Conservation (phyloP, 2,113 vertebrate genomes). For the Perccottus glenii region DNA sequence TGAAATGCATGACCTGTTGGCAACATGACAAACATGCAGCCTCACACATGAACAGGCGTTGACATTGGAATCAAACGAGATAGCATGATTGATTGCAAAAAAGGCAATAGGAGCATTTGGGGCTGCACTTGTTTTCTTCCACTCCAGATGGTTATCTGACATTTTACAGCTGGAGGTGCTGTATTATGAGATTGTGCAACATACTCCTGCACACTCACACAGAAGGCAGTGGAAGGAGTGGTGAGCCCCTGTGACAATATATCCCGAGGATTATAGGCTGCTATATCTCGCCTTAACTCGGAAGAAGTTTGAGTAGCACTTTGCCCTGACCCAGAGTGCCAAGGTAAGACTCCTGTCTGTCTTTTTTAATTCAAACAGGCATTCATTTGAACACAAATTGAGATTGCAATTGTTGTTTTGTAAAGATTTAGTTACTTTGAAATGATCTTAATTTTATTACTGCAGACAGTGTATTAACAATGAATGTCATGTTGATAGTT, state of each 20-base stretch:
- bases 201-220: slow-evolving; percentile 7
- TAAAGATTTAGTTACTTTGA: no score
- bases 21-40: slow-evolving; percentile 1
- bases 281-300: slow-evolving; percentile 27
- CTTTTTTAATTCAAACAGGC: neutral
- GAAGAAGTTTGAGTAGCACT: slow-evolving; percentile 25
- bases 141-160: slow-evolving; percentile 35
- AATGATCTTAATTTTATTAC: no score
- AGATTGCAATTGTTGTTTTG: no score
- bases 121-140: slow-evolving; percentile 17
- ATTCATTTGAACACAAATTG: neutral
- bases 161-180: slow-evolving; percentile 34
- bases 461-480: no score
- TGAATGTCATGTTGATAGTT: slow-evolving; percentile 10
- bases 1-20: slow-evolving; percentile 4
- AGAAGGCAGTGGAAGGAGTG: slow-evolving; percentile 15
- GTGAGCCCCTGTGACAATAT: slow-evolving; percentile 21
- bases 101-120: slow-evolving; percentile 34
- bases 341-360: slow-evolving; percentile 56
- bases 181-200: slow-evolving; percentile 26
- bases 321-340: slow-evolving; percentile 25
- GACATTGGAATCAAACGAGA: slow-evolving; percentile 15
- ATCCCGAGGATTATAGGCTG: slow-evolving; percentile 30
- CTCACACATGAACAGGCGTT: neutral
- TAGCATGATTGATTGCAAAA: slow-evolving; percentile 11